Conservation (phyloP, 2,797 vertebrate genomes). For the Ammospiza maritima region DNA sequence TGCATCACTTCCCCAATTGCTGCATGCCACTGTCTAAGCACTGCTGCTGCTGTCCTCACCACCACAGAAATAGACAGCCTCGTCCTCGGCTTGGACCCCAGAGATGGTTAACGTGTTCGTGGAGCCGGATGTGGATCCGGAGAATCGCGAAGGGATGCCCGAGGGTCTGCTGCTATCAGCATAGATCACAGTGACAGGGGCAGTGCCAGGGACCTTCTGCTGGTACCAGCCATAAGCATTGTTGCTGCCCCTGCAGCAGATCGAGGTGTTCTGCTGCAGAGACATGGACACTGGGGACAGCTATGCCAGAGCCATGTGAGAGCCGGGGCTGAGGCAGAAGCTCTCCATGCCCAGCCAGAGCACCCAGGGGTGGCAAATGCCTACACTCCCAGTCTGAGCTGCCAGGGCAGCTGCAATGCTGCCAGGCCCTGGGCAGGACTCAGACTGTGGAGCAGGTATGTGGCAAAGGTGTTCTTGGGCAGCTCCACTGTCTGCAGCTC, state of each 20-base stretch:
- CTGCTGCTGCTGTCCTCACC: background rate
- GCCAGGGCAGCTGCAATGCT: background rate
- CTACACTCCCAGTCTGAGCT: too few species aligned
- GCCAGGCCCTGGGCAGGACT: fast-evolving
- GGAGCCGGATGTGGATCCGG: fast-evolving
- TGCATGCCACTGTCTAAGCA: background rate
- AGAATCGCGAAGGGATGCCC: background rate
- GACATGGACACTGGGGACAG: background rate
- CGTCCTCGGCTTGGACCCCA: background rate
- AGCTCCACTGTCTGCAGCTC: background rate
- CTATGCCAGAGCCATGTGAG: background rate
- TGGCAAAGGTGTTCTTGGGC: background rate
- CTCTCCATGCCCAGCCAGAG: background rate
- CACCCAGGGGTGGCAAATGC: fast-evolving
- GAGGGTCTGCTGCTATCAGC: fast-evolving
- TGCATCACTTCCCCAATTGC: background rate
- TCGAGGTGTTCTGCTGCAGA: background rate
- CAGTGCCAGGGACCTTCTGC: background rate
- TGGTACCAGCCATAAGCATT: background rate
- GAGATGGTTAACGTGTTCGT: fast-evolving
- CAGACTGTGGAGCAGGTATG: background rate
- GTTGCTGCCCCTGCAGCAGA: background rate
- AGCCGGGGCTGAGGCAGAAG: background rate
- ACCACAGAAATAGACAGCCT: background rate
- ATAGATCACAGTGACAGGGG: background rate